Conservation (phyloP, 2,113 vertebrate genomes). For the Corydoras sp. region DNA sequence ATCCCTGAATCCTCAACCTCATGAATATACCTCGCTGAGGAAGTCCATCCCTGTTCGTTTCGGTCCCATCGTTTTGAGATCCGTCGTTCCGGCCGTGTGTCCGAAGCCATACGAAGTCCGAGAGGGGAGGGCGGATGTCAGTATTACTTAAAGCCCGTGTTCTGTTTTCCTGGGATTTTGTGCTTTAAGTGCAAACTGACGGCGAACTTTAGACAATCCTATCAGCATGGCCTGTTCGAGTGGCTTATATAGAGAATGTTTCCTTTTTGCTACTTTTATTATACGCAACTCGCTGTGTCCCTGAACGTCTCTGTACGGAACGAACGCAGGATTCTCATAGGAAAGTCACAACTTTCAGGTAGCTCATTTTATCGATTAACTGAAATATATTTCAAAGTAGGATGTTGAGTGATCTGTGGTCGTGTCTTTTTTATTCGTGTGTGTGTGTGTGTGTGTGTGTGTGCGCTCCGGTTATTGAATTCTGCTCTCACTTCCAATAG, state of each 20-base stretch:
- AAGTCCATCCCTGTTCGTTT: neutral
- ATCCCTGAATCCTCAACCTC: neutral
- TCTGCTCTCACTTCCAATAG: too few relatives aligned
- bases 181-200: slow-evolving; percentile 17
- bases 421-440: slow-evolving; percentile 6
- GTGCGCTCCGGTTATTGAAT: too few relatives aligned
- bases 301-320: slow-evolving; percentile 6
- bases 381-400: slow-evolving; percentile 33
- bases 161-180: neutral
- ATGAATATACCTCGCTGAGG: neutral
- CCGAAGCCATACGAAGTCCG: slow-evolving; percentile 23
- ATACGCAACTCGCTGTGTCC: slow-evolving; percentile 7
- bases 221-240: neutral
- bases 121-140: neutral
- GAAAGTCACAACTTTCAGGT: neutral
- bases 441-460: too few relatives aligned
- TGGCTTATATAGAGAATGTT: slow-evolving; percentile 4
- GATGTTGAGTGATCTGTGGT: slow-evolving; percentile 13
- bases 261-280: slow-evolving; percentile 19
- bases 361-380: slow-evolving; percentile 20
- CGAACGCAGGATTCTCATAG: slow-evolving; percentile 1
- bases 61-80: neutral
- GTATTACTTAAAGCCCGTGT: slow-evolving; percentile 6
- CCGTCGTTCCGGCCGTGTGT: neutral
- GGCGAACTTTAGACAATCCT: slow-evolving; percentile 14